Conservation (phyloP, 2,797 vertebrate genomes). For the Zenarchopterus dispar region DNA sequence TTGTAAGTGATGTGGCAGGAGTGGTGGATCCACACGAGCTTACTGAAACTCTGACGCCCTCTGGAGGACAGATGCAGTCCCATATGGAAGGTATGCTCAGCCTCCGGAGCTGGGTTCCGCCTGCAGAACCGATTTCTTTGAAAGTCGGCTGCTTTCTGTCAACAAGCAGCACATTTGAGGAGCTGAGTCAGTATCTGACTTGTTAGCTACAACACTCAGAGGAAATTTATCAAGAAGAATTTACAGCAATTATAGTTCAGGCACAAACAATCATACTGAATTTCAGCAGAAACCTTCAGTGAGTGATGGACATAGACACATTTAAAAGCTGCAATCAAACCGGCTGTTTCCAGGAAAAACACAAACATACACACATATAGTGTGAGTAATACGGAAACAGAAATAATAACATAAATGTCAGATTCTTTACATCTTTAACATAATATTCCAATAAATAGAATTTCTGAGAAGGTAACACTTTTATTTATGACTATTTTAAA, state of each 20-base stretch:
- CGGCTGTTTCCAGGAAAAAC: too few relatives aligned
- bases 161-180: slow-evolving; percentile 25
- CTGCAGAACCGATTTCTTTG: slow-evolving; percentile 86
- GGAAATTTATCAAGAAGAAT: not conserved
- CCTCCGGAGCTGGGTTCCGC: slow-evolving; percentile 88
- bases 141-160: slow-evolving; percentile 88
- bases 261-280: too few relatives aligned
- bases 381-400: too few relatives aligned
- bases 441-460: too few relatives aligned
- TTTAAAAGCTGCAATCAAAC: not conserved
- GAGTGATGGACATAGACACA: too few relatives aligned
- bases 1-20: slow-evolving; percentile 96
- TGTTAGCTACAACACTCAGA: not conserved
- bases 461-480: too few relatives aligned
- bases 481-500: too few relatives aligned
- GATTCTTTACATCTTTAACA: too few relatives aligned
- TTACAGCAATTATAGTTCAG: not conserved
- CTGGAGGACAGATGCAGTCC: slow-evolving; percentile 93
- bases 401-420: too few relatives aligned
- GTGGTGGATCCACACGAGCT: slow-evolving; percentile 97
- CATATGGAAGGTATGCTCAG: slow-evolving; percentile 93
- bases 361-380: too few relatives aligned
- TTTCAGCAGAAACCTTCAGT: too few relatives aligned
- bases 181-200: not conserved
- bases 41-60: slow-evolving; percentile 92